A percentile compares a stretch with the other conserved stretches of the same genome.
phyloP scores from a whole-genome alignment of 2,888 invertebrate species.

The Plebejus argus region DNA sequence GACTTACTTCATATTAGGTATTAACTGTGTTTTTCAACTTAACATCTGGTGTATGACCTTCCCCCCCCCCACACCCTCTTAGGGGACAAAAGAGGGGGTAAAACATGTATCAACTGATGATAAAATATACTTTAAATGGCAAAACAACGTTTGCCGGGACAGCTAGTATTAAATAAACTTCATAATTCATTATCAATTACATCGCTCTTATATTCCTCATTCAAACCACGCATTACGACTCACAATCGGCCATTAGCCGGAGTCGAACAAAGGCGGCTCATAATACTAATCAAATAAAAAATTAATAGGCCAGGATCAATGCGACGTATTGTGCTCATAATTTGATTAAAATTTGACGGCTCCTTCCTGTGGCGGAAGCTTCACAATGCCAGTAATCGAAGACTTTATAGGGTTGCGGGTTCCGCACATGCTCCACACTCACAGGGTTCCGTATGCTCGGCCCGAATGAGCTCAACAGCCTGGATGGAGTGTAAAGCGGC shows the following conservation, averaged over 20 bases:
- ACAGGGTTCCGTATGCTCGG: background rate
- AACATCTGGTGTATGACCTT: too few species aligned
- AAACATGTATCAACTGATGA: too few species aligned
- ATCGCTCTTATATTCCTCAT: background rate
- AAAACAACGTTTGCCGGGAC: too few species aligned
- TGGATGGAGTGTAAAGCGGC: background rate
- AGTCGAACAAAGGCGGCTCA: background rate
- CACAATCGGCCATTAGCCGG: conserved; percentile 6
- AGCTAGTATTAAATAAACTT: too few species aligned
- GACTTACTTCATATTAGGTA: too few species aligned
- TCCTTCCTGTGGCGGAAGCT: conserved; percentile 68
- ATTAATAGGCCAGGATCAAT: conserved; percentile 47
- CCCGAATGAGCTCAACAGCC: background rate
- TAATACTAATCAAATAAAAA: conserved; percentile 33
- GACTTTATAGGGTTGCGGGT: conserved; percentile 3
- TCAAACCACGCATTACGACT: background rate
- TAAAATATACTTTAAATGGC: too few species aligned
- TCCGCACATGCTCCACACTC: background rate
- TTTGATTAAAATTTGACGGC: conserved; percentile 76
- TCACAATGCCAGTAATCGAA: conserved; percentile 63
- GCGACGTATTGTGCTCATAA: conserved; percentile 54
- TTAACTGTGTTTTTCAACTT: too few species aligned
- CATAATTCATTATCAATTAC: conserved; percentile 5
- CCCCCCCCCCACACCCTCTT: too few species aligned
- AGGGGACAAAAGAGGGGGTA: too few species aligned